phyloP scores from a whole-genome alignment of 1,140 invertebrate species.

The Drosophila suzukii region DNA sequence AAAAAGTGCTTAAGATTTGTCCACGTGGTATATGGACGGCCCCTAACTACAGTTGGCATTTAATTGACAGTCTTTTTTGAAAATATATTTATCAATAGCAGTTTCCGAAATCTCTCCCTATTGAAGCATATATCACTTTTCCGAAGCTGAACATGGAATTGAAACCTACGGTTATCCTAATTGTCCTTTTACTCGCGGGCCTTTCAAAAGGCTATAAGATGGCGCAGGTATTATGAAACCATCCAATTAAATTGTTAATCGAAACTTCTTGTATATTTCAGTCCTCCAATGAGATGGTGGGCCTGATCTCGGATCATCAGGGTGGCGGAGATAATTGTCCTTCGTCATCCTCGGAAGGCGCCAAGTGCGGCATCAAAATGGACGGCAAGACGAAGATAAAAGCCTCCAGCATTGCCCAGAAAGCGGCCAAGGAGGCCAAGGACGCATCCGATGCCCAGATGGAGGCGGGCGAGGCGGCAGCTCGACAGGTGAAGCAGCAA shows the following conservation, averaged over 20 bases:
- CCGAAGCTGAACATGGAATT: background rate
- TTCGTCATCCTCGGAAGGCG: background rate
- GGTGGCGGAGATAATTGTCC: background rate
- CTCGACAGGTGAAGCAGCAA: conserved; percentile 88
- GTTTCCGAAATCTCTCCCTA: no score
- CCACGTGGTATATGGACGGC: no score
- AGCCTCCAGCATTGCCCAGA: conserved; percentile 87
- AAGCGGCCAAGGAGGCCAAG: conserved; percentile 88
- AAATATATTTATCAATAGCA: no score
- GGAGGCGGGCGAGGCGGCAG: conserved; percentile 87
- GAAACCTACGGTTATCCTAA: background rate
- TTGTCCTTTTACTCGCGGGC: background rate
- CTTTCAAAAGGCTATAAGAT: conserved; percentile 16
- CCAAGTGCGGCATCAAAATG: conserved; percentile 8
- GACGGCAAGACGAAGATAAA: conserved; percentile 10
- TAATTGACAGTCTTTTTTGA: no score
- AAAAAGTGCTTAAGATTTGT: no score
- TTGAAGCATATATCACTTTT: background rate
- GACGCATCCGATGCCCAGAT: conserved; percentile 88
- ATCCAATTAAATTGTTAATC: background rate
- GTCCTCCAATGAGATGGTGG: conserved; percentile 1
- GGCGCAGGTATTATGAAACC: conserved; percentile 13
- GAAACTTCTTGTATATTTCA: background rate
- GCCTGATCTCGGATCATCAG: background rate
- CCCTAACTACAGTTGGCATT: no score